Evolutionary conservation across 2,797 vertebrate genomes (phyloP).

Genomic region (Pterois miles): DNA sequence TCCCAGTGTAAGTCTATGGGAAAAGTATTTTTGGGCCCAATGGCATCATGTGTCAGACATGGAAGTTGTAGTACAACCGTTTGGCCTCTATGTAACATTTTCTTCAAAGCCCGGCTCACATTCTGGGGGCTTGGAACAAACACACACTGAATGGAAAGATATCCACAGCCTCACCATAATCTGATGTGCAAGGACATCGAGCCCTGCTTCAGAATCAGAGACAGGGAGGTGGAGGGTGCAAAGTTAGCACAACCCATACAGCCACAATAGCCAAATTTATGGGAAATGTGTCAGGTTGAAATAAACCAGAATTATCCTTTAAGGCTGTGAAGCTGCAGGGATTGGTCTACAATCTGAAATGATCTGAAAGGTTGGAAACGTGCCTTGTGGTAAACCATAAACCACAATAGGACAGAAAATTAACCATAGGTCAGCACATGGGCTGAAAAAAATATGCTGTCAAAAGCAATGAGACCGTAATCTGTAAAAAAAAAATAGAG

Average conservation of each 20-base stretch:
- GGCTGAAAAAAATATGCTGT: constrained; percentile 5
- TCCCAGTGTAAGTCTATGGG: no score
- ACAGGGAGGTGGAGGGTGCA: background rate
- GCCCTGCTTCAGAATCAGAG: background rate
- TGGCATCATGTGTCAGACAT: no score
- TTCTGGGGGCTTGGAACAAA: no score
- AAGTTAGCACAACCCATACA: background rate
- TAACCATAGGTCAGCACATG: constrained; percentile 18
- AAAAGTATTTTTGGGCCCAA: no score
- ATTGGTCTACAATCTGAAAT: constrained; percentile 10
- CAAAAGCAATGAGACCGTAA: background rate
- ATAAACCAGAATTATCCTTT: constrained; percentile 1
- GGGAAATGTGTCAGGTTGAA: background rate
- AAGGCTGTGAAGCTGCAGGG: constrained; percentile 11
- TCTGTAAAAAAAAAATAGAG: background rate
- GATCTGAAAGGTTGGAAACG: constrained; percentile 16
- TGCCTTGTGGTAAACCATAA: constrained; percentile 40
- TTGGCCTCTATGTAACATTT: no score
- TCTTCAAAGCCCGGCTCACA: no score
- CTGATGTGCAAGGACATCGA: background rate
- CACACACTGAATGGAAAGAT: background rate
- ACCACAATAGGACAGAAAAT: constrained; percentile 34
- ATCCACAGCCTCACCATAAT: background rate
- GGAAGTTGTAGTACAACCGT: no score
- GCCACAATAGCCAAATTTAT: background rate